Base-by-base conservation (phyloP, 2,113 vertebrate species). In the Platycercus adscitus region DNA sequence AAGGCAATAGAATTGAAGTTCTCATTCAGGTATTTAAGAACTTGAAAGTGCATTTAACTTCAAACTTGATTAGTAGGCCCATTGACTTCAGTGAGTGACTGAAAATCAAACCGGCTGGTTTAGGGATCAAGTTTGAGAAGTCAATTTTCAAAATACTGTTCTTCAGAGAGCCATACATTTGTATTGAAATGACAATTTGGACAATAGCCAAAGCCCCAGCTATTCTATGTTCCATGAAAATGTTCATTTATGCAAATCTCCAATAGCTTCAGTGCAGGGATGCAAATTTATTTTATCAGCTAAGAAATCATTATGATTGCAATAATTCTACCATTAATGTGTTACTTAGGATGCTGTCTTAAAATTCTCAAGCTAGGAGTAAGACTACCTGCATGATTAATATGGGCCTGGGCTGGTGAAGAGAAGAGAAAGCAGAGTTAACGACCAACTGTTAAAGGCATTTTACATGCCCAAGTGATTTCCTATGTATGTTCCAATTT, bases 61-160 rank as follows among this genome's bases (percentile, higher is more conserved):
- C 88, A 78, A 58, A 68, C 69, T 83, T 93, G 55, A 86, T 88
- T 88, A 96, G 55, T 10, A 86, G 65, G 72, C 44, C 60, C 91
- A 79, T 64, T 71, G 72, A 91, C 82, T 81, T 75, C 50, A 43
- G 47, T 47, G 55, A 96, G 64, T 41, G 64, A 93, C 85, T 93
- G 71, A 93, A 95, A 95, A 90, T 86, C 94, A 88, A 92, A 92
- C 26, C 28, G 52, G 9, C 64, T 91, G 68, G 13, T 94, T 81
- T 73, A 89, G 66, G 37, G 60, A 90, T 94, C 85, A 66, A 86
- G 89, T 78, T 89, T 71, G 41, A 91, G 65, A 91, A 89, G 83
- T n/a, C 82, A 81, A 6, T 96, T 95, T 95, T 92, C 88, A 79
- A 80, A 91, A 88, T 72, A 88, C 15, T 46, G 72, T 44, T 95